Base-by-base conservation (phyloP, 2,888 invertebrate genomes). In the Lasioglossum vierecki region DNA sequence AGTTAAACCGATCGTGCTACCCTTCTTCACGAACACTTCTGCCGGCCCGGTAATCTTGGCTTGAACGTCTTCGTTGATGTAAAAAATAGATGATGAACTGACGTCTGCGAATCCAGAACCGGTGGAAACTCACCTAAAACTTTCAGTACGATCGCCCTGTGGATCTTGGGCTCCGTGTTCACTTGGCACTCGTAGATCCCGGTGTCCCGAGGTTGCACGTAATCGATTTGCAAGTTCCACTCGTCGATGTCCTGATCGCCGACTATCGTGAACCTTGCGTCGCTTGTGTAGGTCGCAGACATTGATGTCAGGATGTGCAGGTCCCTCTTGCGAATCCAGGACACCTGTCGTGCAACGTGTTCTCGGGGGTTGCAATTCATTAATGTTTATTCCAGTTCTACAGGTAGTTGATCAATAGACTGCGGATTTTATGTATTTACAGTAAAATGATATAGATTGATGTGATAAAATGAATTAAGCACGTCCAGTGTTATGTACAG, bases 111-210 rank as follows among this genome's bases (percentile, higher is more conserved):
- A 53, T 22, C 53, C 53, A 22, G 9, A 9, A n/a, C 9, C 53
- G 2, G 26, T 2, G 18, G 53, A 63, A 57, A 90, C 95, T 95
- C 95, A 98, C 98, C 98, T 96, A 98, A 97, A 82, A 98, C 97
- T 93, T 96, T 97, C 79, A 98, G 96, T 93, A 96, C 95, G 91
- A 98, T 96, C 49, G 98, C 98, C 96, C 97, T 96, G 95, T 98
- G 98, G 94, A 98, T 97, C 95, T 98, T 98, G 41, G 98, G 98
- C 94, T 98, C 98, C 0, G 98, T 98, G 95, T 98, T 98, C 92
- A 98, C 97, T 96, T 98, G 98, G 93, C 98, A 98, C 95, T 98
- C 98, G 95, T 98, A 98, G 88, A 98, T 97, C 26, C 95, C 96
- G 66, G 95, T 95, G 91, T 96, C 96, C 84, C 95, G 93, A 85